phyloP scores from a whole-genome alignment of 92 coral and sea anemone species.

The Bergia puertoricense region DNA sequence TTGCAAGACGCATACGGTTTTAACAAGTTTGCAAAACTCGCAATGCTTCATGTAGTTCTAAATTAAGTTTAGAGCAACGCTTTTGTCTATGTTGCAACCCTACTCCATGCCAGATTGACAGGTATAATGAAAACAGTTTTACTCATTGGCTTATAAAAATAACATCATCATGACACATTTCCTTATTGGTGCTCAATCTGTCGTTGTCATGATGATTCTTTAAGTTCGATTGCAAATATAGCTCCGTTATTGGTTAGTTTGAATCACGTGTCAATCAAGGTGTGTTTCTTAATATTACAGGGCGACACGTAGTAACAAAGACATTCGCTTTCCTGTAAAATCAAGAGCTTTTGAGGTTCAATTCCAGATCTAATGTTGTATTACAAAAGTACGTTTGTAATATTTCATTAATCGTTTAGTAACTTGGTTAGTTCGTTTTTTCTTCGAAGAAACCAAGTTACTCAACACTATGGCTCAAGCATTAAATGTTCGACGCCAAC shows the following conservation, averaged over 20 bases:
- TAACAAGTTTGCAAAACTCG: background rate
- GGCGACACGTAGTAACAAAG: conserved; percentile 26
- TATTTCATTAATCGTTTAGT: background rate
- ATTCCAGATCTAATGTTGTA: background rate
- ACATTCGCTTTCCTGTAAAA: background rate
- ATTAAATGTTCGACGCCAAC: conserved; percentile 2
- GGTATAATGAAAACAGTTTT: background rate
- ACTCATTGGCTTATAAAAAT: background rate
- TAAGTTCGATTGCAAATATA: background rate
- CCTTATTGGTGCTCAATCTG: background rate
- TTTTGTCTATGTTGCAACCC: background rate
- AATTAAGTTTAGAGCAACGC: background rate
- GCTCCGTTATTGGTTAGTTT: background rate
- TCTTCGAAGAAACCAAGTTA: background rate
- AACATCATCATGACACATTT: background rate
- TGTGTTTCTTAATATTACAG: background rate
- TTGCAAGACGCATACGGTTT: too few species aligned
- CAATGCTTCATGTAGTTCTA: background rate
- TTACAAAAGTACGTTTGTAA: background rate
- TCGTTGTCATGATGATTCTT: background rate
- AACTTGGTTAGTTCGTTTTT: conserved; percentile 18
- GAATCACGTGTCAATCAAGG: conserved; percentile 17
- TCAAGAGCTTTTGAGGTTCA: background rate
- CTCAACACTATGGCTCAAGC: conserved; percentile 27
- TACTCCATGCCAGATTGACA: background rate